phyloP scores from a whole-genome alignment of 2,113 vertebrate genomes.

The Neolamprologus ventralis region DNA sequence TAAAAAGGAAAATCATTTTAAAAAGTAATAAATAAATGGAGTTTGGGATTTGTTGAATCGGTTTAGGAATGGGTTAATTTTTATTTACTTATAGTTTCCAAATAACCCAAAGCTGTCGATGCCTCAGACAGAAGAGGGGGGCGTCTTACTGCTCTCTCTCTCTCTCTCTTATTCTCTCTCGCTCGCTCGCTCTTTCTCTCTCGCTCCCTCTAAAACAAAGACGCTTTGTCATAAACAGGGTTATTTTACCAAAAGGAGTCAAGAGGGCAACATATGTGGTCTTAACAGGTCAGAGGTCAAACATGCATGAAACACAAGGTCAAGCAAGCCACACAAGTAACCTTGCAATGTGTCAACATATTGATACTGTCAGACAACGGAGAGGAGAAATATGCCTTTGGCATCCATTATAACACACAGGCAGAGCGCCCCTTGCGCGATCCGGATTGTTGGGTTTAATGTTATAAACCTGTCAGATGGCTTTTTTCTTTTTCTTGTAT shows the following conservation, averaged over 20 bases:
- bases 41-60: neutral
- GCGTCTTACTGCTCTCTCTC: neutral
- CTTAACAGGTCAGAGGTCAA: constrained; percentile 84
- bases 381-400: constrained; percentile 23
- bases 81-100: constrained; percentile 5
- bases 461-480: neutral
- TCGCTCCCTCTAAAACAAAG: constrained; percentile 54
- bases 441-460: neutral
- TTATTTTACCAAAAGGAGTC: constrained; percentile 73
- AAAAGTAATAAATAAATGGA: neutral
- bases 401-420: neutral
- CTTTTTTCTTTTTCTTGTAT: neutral
- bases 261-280: constrained; percentile 79
- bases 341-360: constrained; percentile 82
- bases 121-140: neutral
- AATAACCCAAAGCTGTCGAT: constrained; percentile 4
- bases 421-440: neutral
- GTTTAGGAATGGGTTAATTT: neutral
- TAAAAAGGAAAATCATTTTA: neutral
- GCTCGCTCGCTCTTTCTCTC: neutral
- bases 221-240: constrained; percentile 73
- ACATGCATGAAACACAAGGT: constrained; percentile 81
- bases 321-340: constrained; percentile 74
- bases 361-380: constrained; percentile 82
- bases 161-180: neutral